A percentile compares a stretch with the other conserved stretches of the same genome.
phyloP scores from a whole-genome alignment of 1,140 invertebrate genomes.

The Monochamus saltuarius region DNA sequence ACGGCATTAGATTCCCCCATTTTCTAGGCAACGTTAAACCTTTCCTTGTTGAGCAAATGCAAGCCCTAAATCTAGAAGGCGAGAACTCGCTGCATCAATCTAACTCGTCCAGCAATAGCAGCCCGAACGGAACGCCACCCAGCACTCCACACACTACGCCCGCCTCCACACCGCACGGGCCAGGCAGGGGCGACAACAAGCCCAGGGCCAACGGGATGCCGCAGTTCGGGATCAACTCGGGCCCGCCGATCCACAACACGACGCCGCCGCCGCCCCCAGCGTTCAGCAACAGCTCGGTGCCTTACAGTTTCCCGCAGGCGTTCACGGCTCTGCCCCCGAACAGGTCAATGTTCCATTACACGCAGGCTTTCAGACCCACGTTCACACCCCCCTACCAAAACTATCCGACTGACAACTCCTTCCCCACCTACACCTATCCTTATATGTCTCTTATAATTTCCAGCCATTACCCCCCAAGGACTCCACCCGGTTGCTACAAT shows the following conservation, averaged over 20 bases:
- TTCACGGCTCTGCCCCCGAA: slow-evolving; percentile 48
- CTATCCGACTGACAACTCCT: slow-evolving; percentile 24
- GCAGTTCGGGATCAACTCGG: slow-evolving; percentile 45
- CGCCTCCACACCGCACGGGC: slow-evolving; percentile 50
- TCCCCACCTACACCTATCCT: slow-evolving; percentile 53
- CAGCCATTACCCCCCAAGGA: slow-evolving; percentile 47
- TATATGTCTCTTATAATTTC: slow-evolving; percentile 54
- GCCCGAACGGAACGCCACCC: slow-evolving; percentile 59
- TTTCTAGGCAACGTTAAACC: slow-evolving; percentile 32
- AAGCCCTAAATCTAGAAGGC: slow-evolving; percentile 54
- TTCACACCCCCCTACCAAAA: slow-evolving; percentile 37
- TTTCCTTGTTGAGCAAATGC: slow-evolving; percentile 54
- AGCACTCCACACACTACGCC: slow-evolving; percentile 60
- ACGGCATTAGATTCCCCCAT: slow-evolving; percentile 37
- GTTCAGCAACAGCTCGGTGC: slow-evolving; percentile 50
- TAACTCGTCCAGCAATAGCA: slow-evolving; percentile 63
- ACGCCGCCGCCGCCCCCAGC: slow-evolving; percentile 39
- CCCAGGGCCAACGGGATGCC: slow-evolving; percentile 52
- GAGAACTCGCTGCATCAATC: slow-evolving; percentile 56
- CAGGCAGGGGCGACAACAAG: slow-evolving; percentile 45
- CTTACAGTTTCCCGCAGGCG: slow-evolving; percentile 51
- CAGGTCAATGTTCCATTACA: slow-evolving; percentile 40
- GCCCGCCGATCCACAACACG: slow-evolving; percentile 34
- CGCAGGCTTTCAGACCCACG: slow-evolving; percentile 32
- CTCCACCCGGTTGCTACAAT: slow-evolving; percentile 64